Conservation (phyloP, 2,888 invertebrate genomes). For the Macrosiphum euphorbiae region DNA sequence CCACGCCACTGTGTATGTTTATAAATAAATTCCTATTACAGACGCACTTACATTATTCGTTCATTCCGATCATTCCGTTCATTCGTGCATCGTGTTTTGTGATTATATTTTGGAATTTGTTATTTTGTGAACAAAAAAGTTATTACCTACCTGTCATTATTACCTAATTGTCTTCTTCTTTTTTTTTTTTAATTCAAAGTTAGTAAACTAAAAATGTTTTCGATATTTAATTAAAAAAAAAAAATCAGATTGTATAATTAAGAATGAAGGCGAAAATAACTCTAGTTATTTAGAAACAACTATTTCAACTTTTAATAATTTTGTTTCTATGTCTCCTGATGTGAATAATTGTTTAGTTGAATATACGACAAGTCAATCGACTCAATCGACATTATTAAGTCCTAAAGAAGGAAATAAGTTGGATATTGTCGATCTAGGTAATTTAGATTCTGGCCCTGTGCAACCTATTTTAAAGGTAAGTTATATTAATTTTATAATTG, state of each 20-base stretch:
- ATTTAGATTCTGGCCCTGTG: constrained; percentile 28
- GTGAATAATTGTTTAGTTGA: constrained; percentile 21
- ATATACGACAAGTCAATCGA: constrained; percentile 1
- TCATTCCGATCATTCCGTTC: background rate
- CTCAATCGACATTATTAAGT: background rate
- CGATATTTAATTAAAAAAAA: constrained; percentile 34
- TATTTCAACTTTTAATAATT: background rate
- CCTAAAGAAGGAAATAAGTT: constrained; percentile 18
- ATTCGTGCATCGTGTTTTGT: background rate
- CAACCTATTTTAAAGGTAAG: constrained; percentile 26
- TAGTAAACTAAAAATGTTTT: constrained; percentile 34
- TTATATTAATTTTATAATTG: constrained; percentile 7
- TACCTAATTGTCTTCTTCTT: background rate
- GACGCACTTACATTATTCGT: background rate
- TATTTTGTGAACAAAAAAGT: background rate
- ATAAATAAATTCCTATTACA: background rate
- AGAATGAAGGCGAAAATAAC: background rate
- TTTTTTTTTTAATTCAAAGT: background rate
- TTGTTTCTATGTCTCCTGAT: constrained; percentile 17
- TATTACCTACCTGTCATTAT: constrained; percentile 2
- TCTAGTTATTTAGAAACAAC: background rate
- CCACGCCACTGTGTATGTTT: too few relatives aligned
- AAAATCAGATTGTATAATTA: background rate
- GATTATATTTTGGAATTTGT: background rate
- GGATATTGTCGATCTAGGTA: constrained; percentile 7